Evolutionary conservation across 2,113 vertebrate genomes (phyloP), one percentile per base, ranked within the genome.

Genomic region (Geococcyx californianus): DNA sequence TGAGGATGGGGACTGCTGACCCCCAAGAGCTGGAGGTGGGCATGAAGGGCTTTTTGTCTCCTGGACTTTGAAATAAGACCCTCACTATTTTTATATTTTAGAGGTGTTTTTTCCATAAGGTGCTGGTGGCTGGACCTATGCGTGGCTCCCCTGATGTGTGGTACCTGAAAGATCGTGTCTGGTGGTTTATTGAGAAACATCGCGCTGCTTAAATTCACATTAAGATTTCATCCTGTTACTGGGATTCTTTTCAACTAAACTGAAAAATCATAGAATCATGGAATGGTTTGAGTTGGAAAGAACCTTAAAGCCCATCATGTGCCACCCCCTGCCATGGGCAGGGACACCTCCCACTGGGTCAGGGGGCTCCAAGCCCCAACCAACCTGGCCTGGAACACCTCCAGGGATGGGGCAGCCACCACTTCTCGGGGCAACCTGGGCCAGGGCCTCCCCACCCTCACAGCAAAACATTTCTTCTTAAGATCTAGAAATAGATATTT

Each of bases 61-160:
- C 44, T 64, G 62, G 60, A 33, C 68, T 52, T 86, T 44, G 31
- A 58, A 80, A 64, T 33, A 40, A 72, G 34, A 5, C 36, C 18
- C 44, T 9, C 25, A 52, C 12, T 38, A 7, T 18, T 36, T 92
- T 29, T 45, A 3, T 25, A 16, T 64, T 58, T 72, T 31, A 36
- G 5, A 5, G 0, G 0, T 3, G 26, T 31, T 63, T 40, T 62
- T 0, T 28, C 36, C 17, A 11, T 67, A 52, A 75, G 56, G 52
- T 47, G 14, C 13, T 84, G 16, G 20, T 76, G n/a, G 9, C 3
- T 29, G 47, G 45, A 84, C 55, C 16, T 47, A 12, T 33, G 3
- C 0, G 0, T 56, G 34, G 36, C 44, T 89, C 2, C 44, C 28
- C 17, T 23, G 4, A 13, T 6, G 2, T 26, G 11, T 0, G 2